Conservation (phyloP, 2,797 vertebrate genomes). For the Xyrichtys novacula region DNA sequence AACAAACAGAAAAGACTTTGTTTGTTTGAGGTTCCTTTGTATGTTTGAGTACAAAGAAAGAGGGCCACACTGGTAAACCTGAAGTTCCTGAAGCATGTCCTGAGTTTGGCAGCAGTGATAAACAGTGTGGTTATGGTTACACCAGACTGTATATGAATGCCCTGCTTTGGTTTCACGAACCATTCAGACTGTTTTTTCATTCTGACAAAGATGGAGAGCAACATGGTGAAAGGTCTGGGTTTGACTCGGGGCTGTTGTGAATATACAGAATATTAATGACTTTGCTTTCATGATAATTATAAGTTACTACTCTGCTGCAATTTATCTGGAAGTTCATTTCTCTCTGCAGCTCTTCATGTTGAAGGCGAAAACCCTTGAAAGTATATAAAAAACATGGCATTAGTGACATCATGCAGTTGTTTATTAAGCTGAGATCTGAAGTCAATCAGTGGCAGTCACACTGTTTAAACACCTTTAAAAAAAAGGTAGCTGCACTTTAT, state of each 20-base stretch:
- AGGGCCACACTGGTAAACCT: slow-evolving; percentile 37
- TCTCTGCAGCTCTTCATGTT: too few relatives aligned
- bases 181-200: slow-evolving; percentile 20
- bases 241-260: not conserved
- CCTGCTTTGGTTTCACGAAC: slow-evolving; percentile 36
- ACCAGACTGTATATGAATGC: slow-evolving; percentile 27
- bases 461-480: too few relatives aligned
- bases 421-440: too few relatives aligned
- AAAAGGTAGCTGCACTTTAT: too few relatives aligned
- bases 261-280: not conserved
- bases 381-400: too few relatives aligned
- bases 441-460: too few relatives aligned
- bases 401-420: too few relatives aligned
- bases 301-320: too few relatives aligned
- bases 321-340: too few relatives aligned
- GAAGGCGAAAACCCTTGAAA: too few relatives aligned
- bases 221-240: not conserved
- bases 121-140: slow-evolving; percentile 45
- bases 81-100: slow-evolving; percentile 37
- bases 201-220: slow-evolving; percentile 3
- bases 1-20: slow-evolving; percentile 40
- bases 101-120: slow-evolving; percentile 53
- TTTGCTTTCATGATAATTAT: too few relatives aligned
- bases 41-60: slow-evolving; percentile 47
- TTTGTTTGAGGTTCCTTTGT: slow-evolving; percentile 58